These are phyloP conservation scores for Acarapis woodi DNA, from an alignment of 1,140 invertebrate species.

Conservation along the genomic window DNA sequence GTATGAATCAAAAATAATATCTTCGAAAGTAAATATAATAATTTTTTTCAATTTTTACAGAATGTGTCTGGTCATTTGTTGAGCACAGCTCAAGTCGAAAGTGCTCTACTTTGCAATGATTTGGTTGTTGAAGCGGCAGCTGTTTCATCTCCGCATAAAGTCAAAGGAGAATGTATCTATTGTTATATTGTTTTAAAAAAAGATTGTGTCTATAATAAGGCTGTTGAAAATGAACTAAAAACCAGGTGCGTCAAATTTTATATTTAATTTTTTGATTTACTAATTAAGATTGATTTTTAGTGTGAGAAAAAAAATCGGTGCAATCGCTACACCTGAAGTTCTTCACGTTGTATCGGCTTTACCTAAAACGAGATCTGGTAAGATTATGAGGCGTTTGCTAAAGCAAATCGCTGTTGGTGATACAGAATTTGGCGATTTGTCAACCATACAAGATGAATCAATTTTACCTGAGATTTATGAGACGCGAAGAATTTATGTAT, in stretches of 20 bases:
- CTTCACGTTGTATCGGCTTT: slow-evolving; percentile 68
- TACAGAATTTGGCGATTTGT: slow-evolving; percentile 57
- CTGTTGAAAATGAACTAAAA: slow-evolving; percentile 38
- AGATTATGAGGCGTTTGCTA: slow-evolving; percentile 83
- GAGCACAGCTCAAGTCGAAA: slow-evolving; percentile 77
- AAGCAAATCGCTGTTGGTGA: slow-evolving; percentile 71
- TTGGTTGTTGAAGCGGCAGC: slow-evolving; percentile 74
- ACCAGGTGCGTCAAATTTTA: slow-evolving; percentile 12
- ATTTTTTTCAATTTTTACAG: no score
- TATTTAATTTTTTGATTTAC: background rate
- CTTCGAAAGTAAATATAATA: no score
- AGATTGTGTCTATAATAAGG: slow-evolving; percentile 15
- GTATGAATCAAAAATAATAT: no score
- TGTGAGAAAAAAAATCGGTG: slow-evolving; percentile 72
- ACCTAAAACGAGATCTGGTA: slow-evolving; percentile 89
- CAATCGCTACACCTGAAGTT: slow-evolving; percentile 79
- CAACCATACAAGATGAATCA: slow-evolving; percentile 58
- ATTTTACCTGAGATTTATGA: slow-evolving; percentile 45
- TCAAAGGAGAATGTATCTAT: slow-evolving; percentile 88
- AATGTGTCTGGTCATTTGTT: slow-evolving; percentile 92
- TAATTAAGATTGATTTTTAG: background rate
- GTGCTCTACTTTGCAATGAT: slow-evolving; percentile 49
- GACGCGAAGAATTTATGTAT: slow-evolving; percentile 5
- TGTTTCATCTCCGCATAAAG: slow-evolving; percentile 60
- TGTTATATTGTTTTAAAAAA: slow-evolving; percentile 75